A percentile compares a stretch with the other conserved stretches of the same genome.
phyloP scores from a whole-genome alignment of 2,797 vertebrate species.

The Lacerta viridis region DNA sequence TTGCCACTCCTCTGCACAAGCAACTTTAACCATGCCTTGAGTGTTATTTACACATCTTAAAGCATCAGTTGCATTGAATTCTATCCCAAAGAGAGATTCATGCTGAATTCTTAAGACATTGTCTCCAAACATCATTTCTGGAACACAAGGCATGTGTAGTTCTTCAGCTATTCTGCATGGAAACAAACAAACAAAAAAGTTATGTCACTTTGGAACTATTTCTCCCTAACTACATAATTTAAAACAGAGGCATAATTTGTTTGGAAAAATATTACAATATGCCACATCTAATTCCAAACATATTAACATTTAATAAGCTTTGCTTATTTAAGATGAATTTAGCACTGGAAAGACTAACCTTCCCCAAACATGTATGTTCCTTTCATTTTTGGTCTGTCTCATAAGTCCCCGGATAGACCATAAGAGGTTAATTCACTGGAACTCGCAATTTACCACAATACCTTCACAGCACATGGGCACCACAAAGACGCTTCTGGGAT shows the following conservation, averaged over 20 bases:
- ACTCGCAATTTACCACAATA: neutral
- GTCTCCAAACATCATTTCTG: constrained; percentile 98
- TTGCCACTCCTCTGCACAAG: constrained; percentile 97
- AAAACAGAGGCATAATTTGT: neutral
- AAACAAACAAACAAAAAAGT: constrained; percentile 9
- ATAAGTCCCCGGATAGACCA: neutral
- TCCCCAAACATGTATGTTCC: neutral
- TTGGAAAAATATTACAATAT: neutral
- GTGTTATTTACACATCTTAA: constrained; percentile 93
- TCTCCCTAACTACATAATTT: constrained; percentile 1
- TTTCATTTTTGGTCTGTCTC: neutral
- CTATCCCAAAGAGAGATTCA: constrained; percentile 90
- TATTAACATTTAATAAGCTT: neutral
- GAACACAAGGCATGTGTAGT: constrained; percentile 92
- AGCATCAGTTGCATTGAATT: constrained; percentile 95
- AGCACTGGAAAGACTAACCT: neutral
- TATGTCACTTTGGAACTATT: neutral
- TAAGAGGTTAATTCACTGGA: neutral
- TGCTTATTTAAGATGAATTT: neutral
- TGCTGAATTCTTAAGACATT: constrained; percentile 95
- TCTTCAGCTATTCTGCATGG: constrained; percentile 89
- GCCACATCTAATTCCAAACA: neutral
- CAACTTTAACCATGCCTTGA: constrained; percentile 93
- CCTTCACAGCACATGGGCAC: neutral
- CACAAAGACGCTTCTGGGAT: neutral